Evolutionary conservation across 2,888 invertebrate genomes (phyloP), one percentile per base, ranked within the genome.

Genomic region (Strigamia transsilvanica): DNA sequence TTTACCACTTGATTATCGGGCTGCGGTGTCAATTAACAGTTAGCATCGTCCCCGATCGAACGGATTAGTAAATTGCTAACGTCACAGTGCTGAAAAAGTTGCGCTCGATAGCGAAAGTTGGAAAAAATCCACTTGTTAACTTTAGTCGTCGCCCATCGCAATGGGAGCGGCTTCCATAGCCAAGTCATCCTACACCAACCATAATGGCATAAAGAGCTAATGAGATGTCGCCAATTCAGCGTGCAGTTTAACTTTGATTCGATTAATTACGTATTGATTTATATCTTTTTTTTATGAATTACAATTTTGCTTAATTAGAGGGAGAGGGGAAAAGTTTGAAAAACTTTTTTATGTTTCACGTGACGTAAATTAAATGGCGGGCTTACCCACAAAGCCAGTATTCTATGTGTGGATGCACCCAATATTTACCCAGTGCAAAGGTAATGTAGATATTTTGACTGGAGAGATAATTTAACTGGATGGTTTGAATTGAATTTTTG

Each of bases 371-470:
- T 32, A 32, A 51, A 80, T 80, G 80, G 80, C 51, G 80, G 51
- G 51, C 80, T 80, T 80, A 51, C 80, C 80, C 51, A 80, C 80
- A 80, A 21, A 80, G 80, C 51, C 80, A 80, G 46, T 51, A 41
- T 27, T 80, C 51, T 46, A 32, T 80, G 80, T 51, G 80, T 51
- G 80, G 80, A 80, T 80, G 80, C 80, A 80, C 51, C 80, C 46
- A 34, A 41, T 79, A 41, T 41, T 79, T 42, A 38, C 41, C 38
- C 18, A 42, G 79, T 21, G 79, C 42, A 79, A 79, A 79, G 42
- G 79, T 79, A 79, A 38, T 34, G 79, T 79, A 38, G 79, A 79
- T 41, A 79, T 21, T 79, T 41, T 79, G 73, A 73, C 61, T 7
- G 12, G 12, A n/a, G 73, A 73, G 73, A 73, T 73, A 73, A 32